These are phyloP conservation scores for Macroramphosus scolopax DNA, from an alignment of 2,797 vertebrate genomes.

Conservation along the genomic window DNA sequence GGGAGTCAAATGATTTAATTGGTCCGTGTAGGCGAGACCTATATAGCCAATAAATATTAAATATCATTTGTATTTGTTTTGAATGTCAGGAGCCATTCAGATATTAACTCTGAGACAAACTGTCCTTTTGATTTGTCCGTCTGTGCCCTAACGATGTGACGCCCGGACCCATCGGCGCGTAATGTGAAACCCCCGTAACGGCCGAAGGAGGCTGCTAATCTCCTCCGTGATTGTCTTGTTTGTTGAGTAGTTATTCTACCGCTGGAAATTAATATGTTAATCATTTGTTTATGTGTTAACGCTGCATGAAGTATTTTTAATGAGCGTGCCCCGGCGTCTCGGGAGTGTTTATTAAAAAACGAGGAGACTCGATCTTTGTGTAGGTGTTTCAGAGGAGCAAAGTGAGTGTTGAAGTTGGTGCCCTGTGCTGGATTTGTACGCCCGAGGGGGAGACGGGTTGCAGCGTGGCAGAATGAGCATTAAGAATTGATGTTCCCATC, in stretches of 20 bases:
- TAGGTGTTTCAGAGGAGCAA: slow-evolving; percentile 21
- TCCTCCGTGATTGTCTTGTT: slow-evolving; percentile 20
- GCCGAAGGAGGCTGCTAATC: slow-evolving; percentile 19
- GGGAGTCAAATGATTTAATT: too few species aligned
- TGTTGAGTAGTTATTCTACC: slow-evolving; percentile 21
- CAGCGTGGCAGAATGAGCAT: slow-evolving; percentile 60
- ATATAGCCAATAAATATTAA: too few species aligned
- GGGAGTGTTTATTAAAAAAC: slow-evolving; percentile 23
- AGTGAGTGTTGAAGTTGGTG: slow-evolving; percentile 13
- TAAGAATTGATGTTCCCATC: slow-evolving; percentile 72
- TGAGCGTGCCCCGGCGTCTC: slow-evolving; percentile 29
- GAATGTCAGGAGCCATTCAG: too few species aligned
- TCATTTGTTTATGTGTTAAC: slow-evolving; percentile 28
- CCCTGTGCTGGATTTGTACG: slow-evolving; percentile 33
- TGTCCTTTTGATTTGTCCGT: too few species aligned
- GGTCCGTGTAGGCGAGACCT: too few species aligned
- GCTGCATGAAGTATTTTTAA: slow-evolving; percentile 37
- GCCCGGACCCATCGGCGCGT: too few species aligned
- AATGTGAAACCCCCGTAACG: too few species aligned
- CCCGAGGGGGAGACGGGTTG: slow-evolving; percentile 22
- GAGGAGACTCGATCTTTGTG: slow-evolving; percentile 11
- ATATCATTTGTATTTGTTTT: too few species aligned
- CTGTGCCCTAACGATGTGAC: too few species aligned
- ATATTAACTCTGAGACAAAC: too few species aligned
- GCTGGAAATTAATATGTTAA: slow-evolving; percentile 39